These are phyloP conservation scores for Aspidapion aeneum DNA, from an alignment of 2,888 invertebrate species.

Conservation along the genomic window DNA sequence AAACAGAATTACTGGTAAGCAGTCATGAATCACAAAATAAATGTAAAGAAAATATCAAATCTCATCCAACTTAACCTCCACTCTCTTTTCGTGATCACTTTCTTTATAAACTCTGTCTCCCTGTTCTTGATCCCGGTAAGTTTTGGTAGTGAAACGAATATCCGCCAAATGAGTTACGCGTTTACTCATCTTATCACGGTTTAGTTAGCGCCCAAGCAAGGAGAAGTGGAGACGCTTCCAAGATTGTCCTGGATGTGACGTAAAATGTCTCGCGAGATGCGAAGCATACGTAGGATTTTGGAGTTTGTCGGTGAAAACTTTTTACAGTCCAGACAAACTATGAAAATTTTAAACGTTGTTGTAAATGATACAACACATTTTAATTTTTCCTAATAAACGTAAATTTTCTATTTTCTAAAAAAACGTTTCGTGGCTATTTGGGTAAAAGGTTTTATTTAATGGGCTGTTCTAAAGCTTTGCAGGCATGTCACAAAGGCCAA, in stretches of 20 bases:
- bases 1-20: neutral
- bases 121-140: neutral
- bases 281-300: neutral
- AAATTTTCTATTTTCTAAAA: too few relatives aligned
- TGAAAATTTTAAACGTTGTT: too few relatives aligned
- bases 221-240: constrained; percentile 30
- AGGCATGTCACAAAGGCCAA: too few relatives aligned
- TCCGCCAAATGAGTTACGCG: neutral
- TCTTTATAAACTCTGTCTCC: neutral
- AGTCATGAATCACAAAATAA: neutral
- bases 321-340: too few relatives aligned
- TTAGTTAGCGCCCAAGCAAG: constrained; percentile 34
- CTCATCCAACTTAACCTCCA: neutral
- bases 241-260: constrained; percentile 43
- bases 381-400: too few relatives aligned
- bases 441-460: too few relatives aligned
- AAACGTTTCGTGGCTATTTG: too few relatives aligned
- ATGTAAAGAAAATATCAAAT: neutral
- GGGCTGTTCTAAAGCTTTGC: too few relatives aligned
- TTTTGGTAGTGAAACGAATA: neutral
- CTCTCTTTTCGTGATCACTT: neutral
- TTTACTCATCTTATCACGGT: constrained; percentile 24
- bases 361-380: too few relatives aligned
- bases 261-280: constrained; percentile 46
- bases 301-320: too few relatives aligned